A percentile compares a stretch with the other conserved stretches of the same genome.
phyloP scores from a whole-genome alignment of 2,888 invertebrate genomes.

The Pyrochroa serraticornis region DNA sequence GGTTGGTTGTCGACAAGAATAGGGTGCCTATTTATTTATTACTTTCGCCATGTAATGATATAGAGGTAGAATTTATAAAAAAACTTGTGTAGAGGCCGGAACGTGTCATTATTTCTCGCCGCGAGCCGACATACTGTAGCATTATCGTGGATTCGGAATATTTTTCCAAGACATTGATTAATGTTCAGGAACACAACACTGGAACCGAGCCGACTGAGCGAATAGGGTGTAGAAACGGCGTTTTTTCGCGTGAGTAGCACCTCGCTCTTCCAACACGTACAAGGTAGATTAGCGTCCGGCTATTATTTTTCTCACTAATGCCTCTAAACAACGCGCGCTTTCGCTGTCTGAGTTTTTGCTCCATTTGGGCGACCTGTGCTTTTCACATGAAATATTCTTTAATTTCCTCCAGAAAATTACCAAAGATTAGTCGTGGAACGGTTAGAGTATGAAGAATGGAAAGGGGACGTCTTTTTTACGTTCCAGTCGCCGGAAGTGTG shows the following conservation, averaged over 20 bases:
- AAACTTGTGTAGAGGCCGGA: background rate
- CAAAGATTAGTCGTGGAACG: conserved; percentile 23
- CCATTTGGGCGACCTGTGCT: conserved; percentile 20
- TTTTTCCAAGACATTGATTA: conserved; percentile 16
- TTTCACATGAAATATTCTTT: conserved; percentile 42
- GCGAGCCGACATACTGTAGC: background rate
- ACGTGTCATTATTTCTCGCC: conserved; percentile 9
- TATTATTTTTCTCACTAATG: conserved; percentile 39
- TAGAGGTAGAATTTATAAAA: too few species aligned
- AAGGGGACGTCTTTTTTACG: conserved; percentile 17
- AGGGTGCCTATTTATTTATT: too few species aligned
- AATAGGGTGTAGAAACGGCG: background rate
- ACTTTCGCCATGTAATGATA: too few species aligned
- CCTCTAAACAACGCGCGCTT: conserved; percentile 4
- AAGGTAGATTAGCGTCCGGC: conserved; percentile 40
- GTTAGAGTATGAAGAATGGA: conserved; percentile 22
- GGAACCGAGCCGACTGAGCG: background rate
- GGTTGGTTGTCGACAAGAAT: too few species aligned
- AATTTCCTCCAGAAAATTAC: conserved; percentile 44
- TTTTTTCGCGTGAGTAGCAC: background rate
- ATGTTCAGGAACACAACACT: background rate
- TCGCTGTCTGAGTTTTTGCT: conserved; percentile 8
- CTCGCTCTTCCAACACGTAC: conserved; percentile 24
- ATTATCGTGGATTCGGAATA: conserved; percentile 10
- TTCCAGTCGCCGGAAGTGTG: conserved; percentile 15